These are phyloP conservation scores for Odontesthes bonariensis DNA, from an alignment of 2,113 vertebrate species.

Conservation along the genomic window DNA sequence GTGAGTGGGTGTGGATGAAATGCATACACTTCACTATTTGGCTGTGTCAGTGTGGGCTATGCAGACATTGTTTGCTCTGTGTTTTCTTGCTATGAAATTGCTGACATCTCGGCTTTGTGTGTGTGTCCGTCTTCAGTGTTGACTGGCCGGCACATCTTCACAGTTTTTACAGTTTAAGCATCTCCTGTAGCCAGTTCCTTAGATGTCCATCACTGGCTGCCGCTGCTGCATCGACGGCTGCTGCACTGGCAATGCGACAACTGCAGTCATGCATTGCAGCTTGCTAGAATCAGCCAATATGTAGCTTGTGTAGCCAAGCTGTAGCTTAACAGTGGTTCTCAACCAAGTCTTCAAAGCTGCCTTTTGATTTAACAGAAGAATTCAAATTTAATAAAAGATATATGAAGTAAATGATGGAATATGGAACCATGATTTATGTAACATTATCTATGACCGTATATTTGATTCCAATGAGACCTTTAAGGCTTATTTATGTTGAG, in stretches of 20 bases:
- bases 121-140: conserved; percentile 34
- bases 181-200: conserved; percentile 28
- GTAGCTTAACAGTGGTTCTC: conserved; percentile 60
- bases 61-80: conserved; percentile 35
- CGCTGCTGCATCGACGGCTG: conserved; percentile 41
- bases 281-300: conserved; percentile 30
- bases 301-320: conserved; percentile 19
- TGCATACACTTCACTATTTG: conserved; percentile 10
- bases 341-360: conserved; percentile 20
- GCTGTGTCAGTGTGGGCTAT: conserved; percentile 24
- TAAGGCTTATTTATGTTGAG: conserved; percentile 45
- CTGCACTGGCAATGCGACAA: conserved; percentile 62
- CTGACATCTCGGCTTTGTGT: conserved; percentile 25
- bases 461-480: not conserved
- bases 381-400: not conserved
- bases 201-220: conserved; percentile 29
- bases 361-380: conserved; percentile 23
- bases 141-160: conserved; percentile 37
- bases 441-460: not conserved
- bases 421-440: not conserved
- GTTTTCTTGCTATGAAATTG: conserved; percentile 23
- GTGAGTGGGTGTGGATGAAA: conserved; percentile 20
- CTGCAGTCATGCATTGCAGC: conserved; percentile 57
- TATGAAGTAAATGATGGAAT: not conserved
- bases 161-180: conserved; percentile 24